Evolutionary conservation across 1,140 invertebrate species (phyloP).

Genomic region (Lutraria rhynchaena): DNA sequence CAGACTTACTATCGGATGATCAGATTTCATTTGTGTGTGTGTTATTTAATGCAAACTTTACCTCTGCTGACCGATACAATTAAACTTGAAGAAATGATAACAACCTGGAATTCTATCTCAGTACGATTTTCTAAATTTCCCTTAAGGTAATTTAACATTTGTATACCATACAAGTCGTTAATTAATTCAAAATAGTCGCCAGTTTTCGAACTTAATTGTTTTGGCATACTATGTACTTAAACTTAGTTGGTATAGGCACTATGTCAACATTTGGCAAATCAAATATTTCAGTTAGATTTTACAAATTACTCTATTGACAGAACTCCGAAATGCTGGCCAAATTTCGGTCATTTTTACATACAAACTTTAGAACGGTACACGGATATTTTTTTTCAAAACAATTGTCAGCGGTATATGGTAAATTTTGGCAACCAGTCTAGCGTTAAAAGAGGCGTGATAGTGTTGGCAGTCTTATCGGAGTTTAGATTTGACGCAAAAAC

Average conservation of each 20-base stretch:
- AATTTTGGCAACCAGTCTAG: conserved; percentile 30
- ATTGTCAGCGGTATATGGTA: neutral
- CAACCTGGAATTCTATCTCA: no score
- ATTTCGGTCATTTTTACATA: conserved; percentile 10
- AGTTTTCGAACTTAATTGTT: no score
- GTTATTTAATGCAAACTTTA: no score
- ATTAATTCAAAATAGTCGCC: no score
- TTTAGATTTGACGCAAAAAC: neutral
- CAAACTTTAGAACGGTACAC: neutral
- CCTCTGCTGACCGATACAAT: no score
- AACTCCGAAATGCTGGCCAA: conserved; percentile 6
- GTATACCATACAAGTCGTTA: no score
- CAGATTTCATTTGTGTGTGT: no score
- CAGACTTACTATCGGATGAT: no score
- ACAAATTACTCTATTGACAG: conserved; percentile 5
- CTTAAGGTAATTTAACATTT: no score
- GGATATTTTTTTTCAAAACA: neutral
- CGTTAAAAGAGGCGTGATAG: neutral
- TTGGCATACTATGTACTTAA: no score
- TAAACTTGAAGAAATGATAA: no score
- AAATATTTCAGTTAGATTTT: conserved; percentile 2
- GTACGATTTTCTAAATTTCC: no score
- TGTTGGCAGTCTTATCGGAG: neutral
- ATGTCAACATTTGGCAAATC: conserved; percentile 8
- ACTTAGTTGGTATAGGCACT: neutral